These are phyloP conservation scores for Cromileptes altivelis DNA, from an alignment of 2,113 vertebrate species.

Conservation along the genomic window DNA sequence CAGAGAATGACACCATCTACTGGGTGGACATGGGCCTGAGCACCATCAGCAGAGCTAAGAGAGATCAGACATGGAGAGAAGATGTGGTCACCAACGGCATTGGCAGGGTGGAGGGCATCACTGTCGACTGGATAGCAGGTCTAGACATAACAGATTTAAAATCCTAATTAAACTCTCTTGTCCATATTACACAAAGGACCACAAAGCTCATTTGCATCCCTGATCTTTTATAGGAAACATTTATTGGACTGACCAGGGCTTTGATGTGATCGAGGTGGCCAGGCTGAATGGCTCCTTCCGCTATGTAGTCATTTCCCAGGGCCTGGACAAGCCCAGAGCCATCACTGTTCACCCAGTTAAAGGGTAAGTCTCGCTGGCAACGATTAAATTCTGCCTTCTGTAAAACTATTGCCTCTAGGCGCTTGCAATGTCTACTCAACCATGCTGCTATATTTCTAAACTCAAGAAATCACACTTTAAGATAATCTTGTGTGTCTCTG, in stretches of 20 bases:
- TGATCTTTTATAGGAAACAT: conserved; percentile 90
- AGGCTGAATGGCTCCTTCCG: conserved; percentile 98
- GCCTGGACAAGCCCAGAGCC: conserved; percentile 96
- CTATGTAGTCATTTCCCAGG: conserved; percentile 97
- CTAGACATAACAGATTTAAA: background rate
- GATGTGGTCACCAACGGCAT: conserved; percentile 98
- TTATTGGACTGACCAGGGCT: conserved; percentile 99
- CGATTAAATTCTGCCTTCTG: background rate
- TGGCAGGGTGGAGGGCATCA: conserved; percentile 96
- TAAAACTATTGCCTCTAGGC: background rate
- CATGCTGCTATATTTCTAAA: background rate
- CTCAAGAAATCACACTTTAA: background rate
- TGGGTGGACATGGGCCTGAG: conserved; percentile 99
- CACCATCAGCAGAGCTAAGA: conserved; percentile 96
- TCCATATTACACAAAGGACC: background rate
- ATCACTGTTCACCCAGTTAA: conserved; percentile 96
- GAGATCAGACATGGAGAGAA: conserved; percentile 97
- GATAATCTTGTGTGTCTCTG: background rate
- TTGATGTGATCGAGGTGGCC: conserved; percentile 98
- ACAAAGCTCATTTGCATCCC: background rate
- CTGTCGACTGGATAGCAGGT: conserved; percentile 98
- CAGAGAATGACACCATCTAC: conserved; percentile 98
- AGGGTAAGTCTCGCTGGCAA: conserved; percentile 85
- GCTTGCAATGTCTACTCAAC: background rate
- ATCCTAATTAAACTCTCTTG: background rate